Evolutionary conservation across 2,113 vertebrate species (phyloP).

Genomic region (Gymnocephalus cernua): DNA sequence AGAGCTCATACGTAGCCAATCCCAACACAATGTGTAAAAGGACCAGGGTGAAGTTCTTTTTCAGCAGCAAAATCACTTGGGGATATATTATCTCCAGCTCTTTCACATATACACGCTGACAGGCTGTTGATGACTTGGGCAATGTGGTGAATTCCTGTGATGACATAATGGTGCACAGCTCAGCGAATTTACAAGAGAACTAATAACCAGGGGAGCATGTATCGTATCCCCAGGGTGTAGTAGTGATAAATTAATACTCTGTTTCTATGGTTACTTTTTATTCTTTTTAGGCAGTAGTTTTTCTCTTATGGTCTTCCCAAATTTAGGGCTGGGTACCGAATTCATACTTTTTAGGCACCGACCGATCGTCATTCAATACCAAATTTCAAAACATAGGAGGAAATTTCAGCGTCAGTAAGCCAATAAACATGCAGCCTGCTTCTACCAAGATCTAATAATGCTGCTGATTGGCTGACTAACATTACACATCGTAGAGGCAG

Average conservation of each 20-base stretch:
- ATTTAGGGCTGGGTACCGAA: no score
- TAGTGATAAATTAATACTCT: neutral
- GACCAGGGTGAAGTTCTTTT: constrained; percentile 9
- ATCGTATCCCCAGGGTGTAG: neutral
- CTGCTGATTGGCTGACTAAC: no score
- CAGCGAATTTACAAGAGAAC: constrained; percentile 44
- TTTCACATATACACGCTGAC: constrained; percentile 22
- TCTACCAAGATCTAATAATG: no score
- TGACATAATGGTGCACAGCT: constrained; percentile 42
- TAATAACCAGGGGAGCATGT: constrained; percentile 12
- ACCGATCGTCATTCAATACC: no score
- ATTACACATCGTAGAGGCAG: no score
- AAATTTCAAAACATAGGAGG: no score
- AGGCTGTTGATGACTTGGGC: constrained; percentile 34
- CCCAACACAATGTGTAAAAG: neutral
- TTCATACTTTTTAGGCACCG: no score
- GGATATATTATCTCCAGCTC: constrained; percentile 46
- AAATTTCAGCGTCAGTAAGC: no score
- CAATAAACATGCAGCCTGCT: no score
- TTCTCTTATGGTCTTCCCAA: neutral
- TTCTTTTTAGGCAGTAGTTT: neutral
- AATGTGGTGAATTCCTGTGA: constrained; percentile 50
- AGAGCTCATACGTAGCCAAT: constrained; percentile 6
- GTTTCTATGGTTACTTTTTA: neutral
- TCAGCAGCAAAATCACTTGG: constrained; percentile 9